These are phyloP conservation scores for Drosophila austrosaltans DNA, from an alignment of 2,888 invertebrate species.

Conservation along the genomic window DNA sequence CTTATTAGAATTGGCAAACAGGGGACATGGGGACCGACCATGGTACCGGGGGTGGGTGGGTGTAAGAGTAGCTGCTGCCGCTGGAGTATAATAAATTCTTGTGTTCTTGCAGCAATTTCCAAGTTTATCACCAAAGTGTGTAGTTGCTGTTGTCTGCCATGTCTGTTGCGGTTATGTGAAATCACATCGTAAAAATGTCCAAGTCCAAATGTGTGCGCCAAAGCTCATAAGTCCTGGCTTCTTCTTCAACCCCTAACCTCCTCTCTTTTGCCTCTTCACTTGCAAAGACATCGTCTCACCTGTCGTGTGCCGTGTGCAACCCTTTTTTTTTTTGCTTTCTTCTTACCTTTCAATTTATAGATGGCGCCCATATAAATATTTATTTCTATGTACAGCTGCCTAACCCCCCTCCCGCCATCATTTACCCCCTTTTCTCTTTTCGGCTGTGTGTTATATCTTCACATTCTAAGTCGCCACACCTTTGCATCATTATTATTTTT, in stretches of 20 bases:
- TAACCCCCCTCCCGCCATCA: constrained; percentile 21
- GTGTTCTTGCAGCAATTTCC: constrained; percentile 66
- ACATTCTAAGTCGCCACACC: constrained; percentile 53
- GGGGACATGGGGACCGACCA: constrained; percentile 10
- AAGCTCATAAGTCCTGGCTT: constrained; percentile 80
- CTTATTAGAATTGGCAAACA: constrained; percentile 78
- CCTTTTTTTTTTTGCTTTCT: constrained; percentile 40
- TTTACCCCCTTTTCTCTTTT: neutral
- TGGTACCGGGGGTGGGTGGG: neutral
- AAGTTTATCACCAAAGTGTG: constrained; percentile 77
- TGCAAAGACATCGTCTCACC: constrained; percentile 34
- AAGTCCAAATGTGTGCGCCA: constrained; percentile 74
- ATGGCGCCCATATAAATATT: constrained; percentile 79
- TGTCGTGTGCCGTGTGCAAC: constrained; percentile 38
- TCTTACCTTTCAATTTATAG: constrained; percentile 76
- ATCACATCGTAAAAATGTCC: constrained; percentile 82
- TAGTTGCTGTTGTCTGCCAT: constrained; percentile 69
- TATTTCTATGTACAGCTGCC: constrained; percentile 74
- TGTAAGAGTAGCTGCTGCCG: constrained; percentile 45
- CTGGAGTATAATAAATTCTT: constrained; percentile 76
- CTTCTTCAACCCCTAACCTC: neutral
- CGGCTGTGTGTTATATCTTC: constrained; percentile 2
- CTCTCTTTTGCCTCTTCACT: neutral
- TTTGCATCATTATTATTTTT: constrained; percentile 78
- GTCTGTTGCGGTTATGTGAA: constrained; percentile 80